A percentile compares a stretch with the other conserved stretches of the same genome.
These are phyloP conservation scores for Metopolophium dirhodum DNA, from an alignment of 1,140 invertebrate genomes.

Conservation along the genomic window DNA sequence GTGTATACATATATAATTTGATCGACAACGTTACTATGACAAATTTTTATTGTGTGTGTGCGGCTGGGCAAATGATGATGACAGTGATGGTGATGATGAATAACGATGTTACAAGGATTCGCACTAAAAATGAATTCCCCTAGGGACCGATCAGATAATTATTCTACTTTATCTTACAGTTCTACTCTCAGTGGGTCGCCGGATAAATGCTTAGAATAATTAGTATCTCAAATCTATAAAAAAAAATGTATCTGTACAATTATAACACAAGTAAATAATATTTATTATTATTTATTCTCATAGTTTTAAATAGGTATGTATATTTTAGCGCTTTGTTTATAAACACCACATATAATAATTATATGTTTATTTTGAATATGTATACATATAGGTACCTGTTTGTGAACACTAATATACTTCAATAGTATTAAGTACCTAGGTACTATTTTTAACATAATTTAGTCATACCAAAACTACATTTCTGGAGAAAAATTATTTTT, in stretches of 20 bases:
- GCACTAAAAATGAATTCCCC: slow-evolving; percentile 38
- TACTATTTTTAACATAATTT: no score
- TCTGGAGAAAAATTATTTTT: no score
- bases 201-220: not conserved
- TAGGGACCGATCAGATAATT: slow-evolving; percentile 33
- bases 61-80: slow-evolving; percentile 5
- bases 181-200: not conserved
- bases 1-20: not conserved
- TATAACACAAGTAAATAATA: no score
- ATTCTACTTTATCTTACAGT: slow-evolving; percentile 38
- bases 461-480: no score
- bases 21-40: not conserved
- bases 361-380: no score
- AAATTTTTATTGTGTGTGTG: not conserved
- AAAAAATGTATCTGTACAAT: not conserved
- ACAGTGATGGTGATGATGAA: slow-evolving; percentile 24
- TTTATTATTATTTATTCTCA: not conserved
- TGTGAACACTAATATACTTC: no score
- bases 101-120: slow-evolving; percentile 37
- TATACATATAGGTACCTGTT: no score
- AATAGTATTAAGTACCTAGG: no score
- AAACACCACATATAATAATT: no score
- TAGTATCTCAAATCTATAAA: not conserved
- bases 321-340: no score
- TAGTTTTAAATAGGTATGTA: not conserved